A percentile compares a stretch with the other conserved stretches of the same genome.
These are phyloP conservation scores for Morpho deidamia DNA, from an alignment of 2,888 invertebrate genomes.

Conservation along the genomic window DNA sequence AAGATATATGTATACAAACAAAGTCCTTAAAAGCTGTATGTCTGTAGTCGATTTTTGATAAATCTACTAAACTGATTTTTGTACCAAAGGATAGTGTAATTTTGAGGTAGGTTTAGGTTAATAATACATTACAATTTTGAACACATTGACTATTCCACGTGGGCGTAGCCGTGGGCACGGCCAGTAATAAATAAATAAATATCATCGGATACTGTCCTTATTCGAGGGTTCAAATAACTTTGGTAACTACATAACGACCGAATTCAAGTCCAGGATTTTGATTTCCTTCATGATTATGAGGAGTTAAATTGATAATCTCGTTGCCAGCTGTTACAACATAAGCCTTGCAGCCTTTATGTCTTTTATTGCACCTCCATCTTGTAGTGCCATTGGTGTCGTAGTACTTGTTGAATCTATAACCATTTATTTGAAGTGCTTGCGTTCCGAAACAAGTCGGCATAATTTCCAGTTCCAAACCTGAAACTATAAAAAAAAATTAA, in stretches of 20 bases:
- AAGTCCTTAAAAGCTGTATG: no score
- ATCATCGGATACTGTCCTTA: no score
- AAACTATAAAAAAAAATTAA: background rate
- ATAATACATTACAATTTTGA: no score
- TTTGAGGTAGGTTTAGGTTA: no score
- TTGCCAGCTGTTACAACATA: conserved; percentile 32
- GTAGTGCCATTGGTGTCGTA: conserved; percentile 5
- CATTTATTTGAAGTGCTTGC: conserved; percentile 5
- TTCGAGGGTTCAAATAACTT: no score
- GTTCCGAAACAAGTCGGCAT: background rate
- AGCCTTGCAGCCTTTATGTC: conserved; percentile 35
- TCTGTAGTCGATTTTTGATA: no score
- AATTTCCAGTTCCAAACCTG: conserved; percentile 2
- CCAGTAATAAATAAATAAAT: no score
- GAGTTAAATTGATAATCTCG: conserved; percentile 23
- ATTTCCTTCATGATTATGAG: conserved; percentile 11
- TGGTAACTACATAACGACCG: background rate
- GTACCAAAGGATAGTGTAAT: no score
- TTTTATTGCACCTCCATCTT: conserved; percentile 34
- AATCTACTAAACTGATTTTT: no score
- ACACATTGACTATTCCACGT: no score
- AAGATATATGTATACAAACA: no score
- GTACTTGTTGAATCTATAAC: conserved; percentile 6
- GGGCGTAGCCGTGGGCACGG: no score
- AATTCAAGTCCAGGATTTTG: background rate